phyloP scores from a whole-genome alignment of 2,888 invertebrate species.

The Chaetogeoica ovagalla region DNA sequence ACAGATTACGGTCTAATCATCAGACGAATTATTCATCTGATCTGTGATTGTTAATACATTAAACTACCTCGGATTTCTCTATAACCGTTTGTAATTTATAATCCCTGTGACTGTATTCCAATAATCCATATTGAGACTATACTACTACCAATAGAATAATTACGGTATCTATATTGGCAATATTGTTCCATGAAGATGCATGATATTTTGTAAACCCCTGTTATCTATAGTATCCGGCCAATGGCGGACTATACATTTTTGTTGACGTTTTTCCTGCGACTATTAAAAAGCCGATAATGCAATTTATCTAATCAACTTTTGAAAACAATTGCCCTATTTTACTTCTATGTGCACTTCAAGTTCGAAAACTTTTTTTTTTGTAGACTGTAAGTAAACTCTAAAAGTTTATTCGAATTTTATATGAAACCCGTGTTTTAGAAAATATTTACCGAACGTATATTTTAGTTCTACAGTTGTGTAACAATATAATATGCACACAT shows the following conservation, averaged over 20 bases:
- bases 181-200: slow-evolving; percentile 16
- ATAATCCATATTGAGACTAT: no score
- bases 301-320: slow-evolving; percentile 51
- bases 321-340: slow-evolving; percentile 41
- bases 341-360: neutral
- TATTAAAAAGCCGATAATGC: slow-evolving; percentile 50
- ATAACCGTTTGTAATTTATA: no score
- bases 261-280: slow-evolving; percentile 48
- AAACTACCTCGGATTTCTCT: no score
- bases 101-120: no score
- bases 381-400: neutral
- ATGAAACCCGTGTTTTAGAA: neutral
- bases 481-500: neutral
- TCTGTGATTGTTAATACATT: no score
- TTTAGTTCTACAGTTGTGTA: neutral
- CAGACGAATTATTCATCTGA: no score
- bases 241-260: slow-evolving; percentile 45
- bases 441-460: neutral
- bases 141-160: no score
- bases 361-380: neutral
- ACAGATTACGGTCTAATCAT: no score
- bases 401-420: neutral
- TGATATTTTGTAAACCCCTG: slow-evolving; percentile 27
- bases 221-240: slow-evolving; percentile 48
- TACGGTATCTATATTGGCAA: neutral